Evolutionary conservation across 2,113 vertebrate species (phyloP), one percentile per base, ranked within the genome.

Genomic region (Eleginops maclovinus): DNA sequence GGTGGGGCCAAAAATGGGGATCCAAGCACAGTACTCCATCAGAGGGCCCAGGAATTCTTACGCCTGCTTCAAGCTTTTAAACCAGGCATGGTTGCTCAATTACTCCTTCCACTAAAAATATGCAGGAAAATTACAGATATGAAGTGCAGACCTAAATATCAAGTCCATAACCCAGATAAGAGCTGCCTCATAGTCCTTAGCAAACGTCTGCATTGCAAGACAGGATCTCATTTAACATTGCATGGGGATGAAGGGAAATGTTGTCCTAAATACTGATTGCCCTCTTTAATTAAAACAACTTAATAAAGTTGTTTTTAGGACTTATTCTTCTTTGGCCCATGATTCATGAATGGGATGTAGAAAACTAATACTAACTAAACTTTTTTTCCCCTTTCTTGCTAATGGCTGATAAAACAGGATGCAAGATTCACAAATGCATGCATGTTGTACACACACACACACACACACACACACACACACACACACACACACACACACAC

Each of bases 81-180:
- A 75, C 4, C 41, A 50, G 58, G 46, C 47, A 72, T 65, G 40
- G 14, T 70, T 75, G 72, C 84, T 56, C 68, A 84, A 78, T 86
- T 79, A 84, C 72, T 71, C 16, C 55, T 67, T n/a, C 47, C 70
- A 44, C 70, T 63, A 77, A 71, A 87, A 77, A 85, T 75, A 75
- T 44, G 54, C 62, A 66, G 36, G 53, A 22, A 76, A 73, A 85
- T 85, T 77, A 83, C 66, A 79, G 82, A 79, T 85, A 53, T 22
- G 66, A 53, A 59, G 12, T 9, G 11, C 56, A 77, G 73, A 80
- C 70, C 72, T 85, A 84, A 82, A 84, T 75, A 63, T 81, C 67
- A 81, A 66, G 77, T 56, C 22, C 54, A 22, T 70, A 79, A 82
- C 83, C 77, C 71, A 88, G 74, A 87, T 82, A 72, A 66, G n/a